Evolutionary conservation across 1,140 invertebrate species (phyloP).

Genomic region (Idris sp.): DNA sequence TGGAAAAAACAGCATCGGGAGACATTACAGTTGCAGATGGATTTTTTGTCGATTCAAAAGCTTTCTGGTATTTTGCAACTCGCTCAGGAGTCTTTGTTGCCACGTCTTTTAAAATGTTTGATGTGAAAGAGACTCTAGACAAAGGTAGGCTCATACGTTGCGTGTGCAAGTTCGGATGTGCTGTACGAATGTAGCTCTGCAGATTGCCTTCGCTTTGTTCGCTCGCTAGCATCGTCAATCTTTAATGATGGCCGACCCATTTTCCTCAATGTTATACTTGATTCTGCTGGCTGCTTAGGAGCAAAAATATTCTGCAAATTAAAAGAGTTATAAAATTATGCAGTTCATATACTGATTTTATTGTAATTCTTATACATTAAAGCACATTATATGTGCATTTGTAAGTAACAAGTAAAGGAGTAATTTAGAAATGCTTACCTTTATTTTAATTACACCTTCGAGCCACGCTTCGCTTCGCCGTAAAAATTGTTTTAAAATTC

Average conservation of each 20-base stretch:
- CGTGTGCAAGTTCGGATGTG: slow-evolving; percentile 9
- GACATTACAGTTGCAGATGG: slow-evolving; percentile 2
- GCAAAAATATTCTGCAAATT: too few species aligned
- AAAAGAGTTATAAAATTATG: too few species aligned
- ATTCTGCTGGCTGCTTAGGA: too few species aligned
- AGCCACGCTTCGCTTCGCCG: too few species aligned
- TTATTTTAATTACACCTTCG: too few species aligned
- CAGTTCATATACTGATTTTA: too few species aligned
- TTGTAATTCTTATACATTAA: too few species aligned
- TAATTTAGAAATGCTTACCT: too few species aligned
- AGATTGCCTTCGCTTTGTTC: slow-evolving; percentile 20
- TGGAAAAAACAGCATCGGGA: slow-evolving; percentile 6
- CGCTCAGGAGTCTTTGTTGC: neutral
- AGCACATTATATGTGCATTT: too few species aligned
- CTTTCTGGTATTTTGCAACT: slow-evolving; percentile 14
- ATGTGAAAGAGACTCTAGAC: slow-evolving; percentile 1
- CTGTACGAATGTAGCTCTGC: neutral
- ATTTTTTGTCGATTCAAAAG: slow-evolving; percentile 14
- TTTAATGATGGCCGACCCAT: neutral
- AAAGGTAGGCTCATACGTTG: slow-evolving; percentile 29
- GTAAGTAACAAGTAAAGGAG: too few species aligned
- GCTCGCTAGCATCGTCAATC: slow-evolving; percentile 6
- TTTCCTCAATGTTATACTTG: too few species aligned
- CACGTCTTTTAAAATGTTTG: slow-evolving; percentile 10
- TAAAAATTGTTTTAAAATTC: too few species aligned